Percentiles rank a stretch among this genome's conserved stretches.
Evolutionary conservation across 2,888 invertebrate species (phyloP).

Genomic region (Lobophora halterata): DNA sequence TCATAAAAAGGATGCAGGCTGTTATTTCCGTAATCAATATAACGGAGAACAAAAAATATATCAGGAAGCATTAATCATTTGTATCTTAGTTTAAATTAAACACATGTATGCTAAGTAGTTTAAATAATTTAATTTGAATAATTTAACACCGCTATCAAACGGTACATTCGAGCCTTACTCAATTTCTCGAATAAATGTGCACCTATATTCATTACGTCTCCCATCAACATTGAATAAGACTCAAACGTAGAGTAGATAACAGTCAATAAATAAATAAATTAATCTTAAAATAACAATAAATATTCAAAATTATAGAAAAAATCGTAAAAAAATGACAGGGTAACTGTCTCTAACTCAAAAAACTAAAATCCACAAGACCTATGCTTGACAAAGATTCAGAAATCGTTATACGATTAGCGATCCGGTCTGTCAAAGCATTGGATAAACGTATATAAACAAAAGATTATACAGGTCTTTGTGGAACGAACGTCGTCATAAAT

Average conservation of each 20-base stretch:
- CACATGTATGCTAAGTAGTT: slow-evolving; percentile 19
- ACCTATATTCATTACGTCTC: slow-evolving; percentile 76
- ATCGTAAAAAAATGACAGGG: slow-evolving; percentile 51
- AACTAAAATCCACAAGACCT: no score
- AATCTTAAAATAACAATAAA: slow-evolving; percentile 50
- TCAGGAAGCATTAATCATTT: no score
- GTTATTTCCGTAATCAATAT: no score
- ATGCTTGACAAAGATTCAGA: no score
- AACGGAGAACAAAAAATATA: no score
- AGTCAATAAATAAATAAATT: slow-evolving; percentile 62
- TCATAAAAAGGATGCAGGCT: no score
- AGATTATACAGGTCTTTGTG: no score
- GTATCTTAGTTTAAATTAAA: slow-evolving; percentile 7
- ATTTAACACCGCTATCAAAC: slow-evolving; percentile 34
- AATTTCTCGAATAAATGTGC: slow-evolving; percentile 69
- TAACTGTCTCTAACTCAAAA: slow-evolving; percentile 45
- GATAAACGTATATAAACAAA: no score
- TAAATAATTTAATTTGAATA: no score
- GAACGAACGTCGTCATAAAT: slow-evolving; percentile 50
- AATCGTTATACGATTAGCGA: no score
- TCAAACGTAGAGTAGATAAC: slow-evolving; percentile 47
- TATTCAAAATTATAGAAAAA: slow-evolving; percentile 38
- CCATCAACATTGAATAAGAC: slow-evolving; percentile 58
- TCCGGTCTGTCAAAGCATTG: no score
- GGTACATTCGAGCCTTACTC: slow-evolving; percentile 55